Base-by-base conservation (phyloP, 2,797 vertebrate species). In the Acrossocheilus fasciatus region DNA sequence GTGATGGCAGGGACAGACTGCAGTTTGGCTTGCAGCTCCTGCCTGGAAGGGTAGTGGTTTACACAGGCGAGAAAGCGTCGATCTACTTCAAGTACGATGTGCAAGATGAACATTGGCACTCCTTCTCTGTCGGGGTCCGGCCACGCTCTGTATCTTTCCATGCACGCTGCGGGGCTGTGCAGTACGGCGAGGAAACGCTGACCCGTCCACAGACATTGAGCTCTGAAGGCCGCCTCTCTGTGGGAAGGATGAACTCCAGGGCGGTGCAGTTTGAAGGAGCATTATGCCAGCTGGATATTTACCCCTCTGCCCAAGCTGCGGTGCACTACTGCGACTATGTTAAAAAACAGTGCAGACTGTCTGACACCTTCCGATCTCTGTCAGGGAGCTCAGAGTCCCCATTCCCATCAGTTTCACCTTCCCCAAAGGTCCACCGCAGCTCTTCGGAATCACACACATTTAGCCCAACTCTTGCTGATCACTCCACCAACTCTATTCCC, bases 211-310 rank as follows among this genome's bases (percentile, higher is more conserved):
- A 95, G 88, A 91, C 88, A 8, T 94, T 97, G 90, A 93, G 93
- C 82, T 92, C 93, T 41, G 94, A 95, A 68, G 93, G 96, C 90
- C 91, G 96, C 68, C 95, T 99, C 92, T 96, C 96, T 75, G 91
- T 99, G 87, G 98, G 98, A 85, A 97, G 97, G 92, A 97, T 98
- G 96, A 96, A 95, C 93, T 96, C 95, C 90, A 96, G 94, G 90
- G 96, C 97, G 10, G 94, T 93, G 59, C 93, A 95, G 84, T 99
- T 99, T 91, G 95, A 95, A 93, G 98, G 98, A 87, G 92, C 92
- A 86, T 84, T 99, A 84, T 99, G 98, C 92, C 98, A 99, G 92
- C 92, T 99, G 88, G 97, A 99, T 91, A 94, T 99, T 78, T 97
- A 99, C 94, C 97, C 97, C 52, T 96, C 96, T 45, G 95, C 96